phyloP scores from a whole-genome alignment of 2,888 invertebrate species.

The Tridacna gigas region DNA sequence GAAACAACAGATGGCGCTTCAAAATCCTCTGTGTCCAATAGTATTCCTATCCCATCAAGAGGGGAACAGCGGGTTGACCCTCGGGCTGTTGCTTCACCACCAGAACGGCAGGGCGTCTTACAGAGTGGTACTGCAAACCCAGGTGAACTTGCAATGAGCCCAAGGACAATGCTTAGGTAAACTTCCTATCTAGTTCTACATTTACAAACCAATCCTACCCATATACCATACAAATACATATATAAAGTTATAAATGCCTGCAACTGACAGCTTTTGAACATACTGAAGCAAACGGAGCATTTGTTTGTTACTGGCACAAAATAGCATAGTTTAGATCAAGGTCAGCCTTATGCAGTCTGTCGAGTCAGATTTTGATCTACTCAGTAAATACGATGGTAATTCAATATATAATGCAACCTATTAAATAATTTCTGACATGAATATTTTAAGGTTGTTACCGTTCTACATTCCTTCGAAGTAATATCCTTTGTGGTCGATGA shows the following conservation, averaged over 20 bases:
- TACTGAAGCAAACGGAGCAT: too few relatives aligned
- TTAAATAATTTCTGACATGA: too few relatives aligned
- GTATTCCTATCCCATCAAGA: slow-evolving; percentile 38
- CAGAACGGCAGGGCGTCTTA: slow-evolving; percentile 28
- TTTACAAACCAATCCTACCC: neutral
- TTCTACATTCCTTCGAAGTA: too few relatives aligned
- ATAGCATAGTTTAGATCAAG: too few relatives aligned
- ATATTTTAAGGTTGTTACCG: too few relatives aligned
- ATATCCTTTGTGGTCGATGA: too few relatives aligned
- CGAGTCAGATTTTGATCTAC: too few relatives aligned
- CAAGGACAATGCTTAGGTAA: slow-evolving; percentile 60
- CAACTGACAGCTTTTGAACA: neutral
- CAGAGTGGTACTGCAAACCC: slow-evolving; percentile 20
- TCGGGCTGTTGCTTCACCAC: slow-evolving; percentile 36
- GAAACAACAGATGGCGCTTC: neutral
- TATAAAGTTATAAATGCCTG: neutral
- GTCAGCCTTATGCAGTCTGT: too few relatives aligned
- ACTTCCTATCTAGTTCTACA: neutral
- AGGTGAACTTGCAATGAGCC: slow-evolving; percentile 62
- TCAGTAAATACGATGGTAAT: too few relatives aligned
- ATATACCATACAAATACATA: neutral
- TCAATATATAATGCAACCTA: too few relatives aligned
- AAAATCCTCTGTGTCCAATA: slow-evolving; percentile 10
- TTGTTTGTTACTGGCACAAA: too few relatives aligned
- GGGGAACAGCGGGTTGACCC: slow-evolving; percentile 31